phyloP scores from a whole-genome alignment of 92 coral and sea anemone species.

The Nematostella vectensis region DNA sequence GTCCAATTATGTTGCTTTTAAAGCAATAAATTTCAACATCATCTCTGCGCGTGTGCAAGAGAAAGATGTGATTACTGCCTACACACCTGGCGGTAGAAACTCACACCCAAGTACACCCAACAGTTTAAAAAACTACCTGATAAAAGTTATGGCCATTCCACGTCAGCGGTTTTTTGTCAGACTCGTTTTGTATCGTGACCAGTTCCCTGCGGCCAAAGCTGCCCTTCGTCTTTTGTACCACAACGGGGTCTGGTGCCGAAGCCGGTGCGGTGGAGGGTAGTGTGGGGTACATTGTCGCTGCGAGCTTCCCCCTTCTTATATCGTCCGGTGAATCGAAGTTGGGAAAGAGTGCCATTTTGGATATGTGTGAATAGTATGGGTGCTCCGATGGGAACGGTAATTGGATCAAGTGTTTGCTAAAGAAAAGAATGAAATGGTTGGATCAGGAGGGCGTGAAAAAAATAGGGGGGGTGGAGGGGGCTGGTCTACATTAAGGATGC shows the following conservation, averaged over 20 bases:
- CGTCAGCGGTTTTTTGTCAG: slow-evolving; percentile 64
- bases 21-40: too few relatives aligned
- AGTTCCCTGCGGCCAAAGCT: slow-evolving; percentile 77
- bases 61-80: too few relatives aligned
- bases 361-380: slow-evolving; percentile 75
- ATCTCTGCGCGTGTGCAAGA: too few relatives aligned
- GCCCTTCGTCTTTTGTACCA: slow-evolving; percentile 77
- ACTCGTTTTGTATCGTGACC: slow-evolving; percentile 53
- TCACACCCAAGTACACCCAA: too few relatives aligned
- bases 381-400: slow-evolving; percentile 83
- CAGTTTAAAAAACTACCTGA: slow-evolving; percentile 45
- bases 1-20: too few relatives aligned
- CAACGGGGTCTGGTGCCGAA: slow-evolving; percentile 61
- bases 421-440: slow-evolving; percentile 1
- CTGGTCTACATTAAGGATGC: background rate
- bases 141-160: slow-evolving; percentile 83
- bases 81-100: too few relatives aligned
- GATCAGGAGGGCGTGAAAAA: background rate
- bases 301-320: slow-evolving; percentile 64
- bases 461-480: background rate
- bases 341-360: slow-evolving; percentile 77
- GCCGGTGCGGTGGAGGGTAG: slow-evolving; percentile 82
- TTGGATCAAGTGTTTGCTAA: slow-evolving; percentile 54
- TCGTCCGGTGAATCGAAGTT: slow-evolving; percentile 82
- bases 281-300: slow-evolving; percentile 43